phyloP scores from a whole-genome alignment of 1,140 invertebrate genomes.

The Scaptomyza montana region DNA sequence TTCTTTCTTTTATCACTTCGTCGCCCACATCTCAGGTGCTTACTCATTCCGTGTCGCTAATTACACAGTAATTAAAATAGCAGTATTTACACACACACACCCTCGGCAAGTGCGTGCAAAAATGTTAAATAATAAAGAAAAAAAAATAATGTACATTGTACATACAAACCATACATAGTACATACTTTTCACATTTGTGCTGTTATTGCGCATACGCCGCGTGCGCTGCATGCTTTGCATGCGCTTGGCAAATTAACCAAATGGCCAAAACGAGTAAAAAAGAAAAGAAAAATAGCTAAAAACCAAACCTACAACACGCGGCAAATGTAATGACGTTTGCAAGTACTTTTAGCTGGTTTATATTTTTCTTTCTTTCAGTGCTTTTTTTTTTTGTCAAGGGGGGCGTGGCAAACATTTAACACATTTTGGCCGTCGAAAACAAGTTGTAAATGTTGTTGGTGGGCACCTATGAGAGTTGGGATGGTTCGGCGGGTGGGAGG shows the following conservation, averaged over 20 bases:
- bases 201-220: slow-evolving; percentile 69
- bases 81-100: slow-evolving; percentile 56
- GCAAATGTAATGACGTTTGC: slow-evolving; percentile 43
- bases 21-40: slow-evolving; percentile 46
- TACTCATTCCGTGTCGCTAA: slow-evolving; percentile 69
- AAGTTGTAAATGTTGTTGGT: slow-evolving; percentile 67
- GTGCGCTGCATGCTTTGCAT: slow-evolving; percentile 60
- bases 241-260: slow-evolving; percentile 72
- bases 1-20: slow-evolving; percentile 12
- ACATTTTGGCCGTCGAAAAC: slow-evolving; percentile 72
- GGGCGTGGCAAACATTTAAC: slow-evolving; percentile 73
- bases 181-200: slow-evolving; percentile 35
- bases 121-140: slow-evolving; percentile 50
- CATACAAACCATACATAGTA: slow-evolving; percentile 19
- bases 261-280: slow-evolving; percentile 31
- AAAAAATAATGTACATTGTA: slow-evolving; percentile 19
- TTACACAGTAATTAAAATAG: slow-evolving; percentile 80
- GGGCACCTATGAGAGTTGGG: slow-evolving; percentile 39
- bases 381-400: not conserved
- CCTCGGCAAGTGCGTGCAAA: slow-evolving; percentile 67
- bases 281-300: not conserved
- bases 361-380: slow-evolving; percentile 12
- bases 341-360: not conserved
- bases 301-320: slow-evolving; percentile 36
- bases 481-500: no score